phyloP scores from a whole-genome alignment of 2,888 invertebrate species.

The Eristalinus sepulchralis region DNA sequence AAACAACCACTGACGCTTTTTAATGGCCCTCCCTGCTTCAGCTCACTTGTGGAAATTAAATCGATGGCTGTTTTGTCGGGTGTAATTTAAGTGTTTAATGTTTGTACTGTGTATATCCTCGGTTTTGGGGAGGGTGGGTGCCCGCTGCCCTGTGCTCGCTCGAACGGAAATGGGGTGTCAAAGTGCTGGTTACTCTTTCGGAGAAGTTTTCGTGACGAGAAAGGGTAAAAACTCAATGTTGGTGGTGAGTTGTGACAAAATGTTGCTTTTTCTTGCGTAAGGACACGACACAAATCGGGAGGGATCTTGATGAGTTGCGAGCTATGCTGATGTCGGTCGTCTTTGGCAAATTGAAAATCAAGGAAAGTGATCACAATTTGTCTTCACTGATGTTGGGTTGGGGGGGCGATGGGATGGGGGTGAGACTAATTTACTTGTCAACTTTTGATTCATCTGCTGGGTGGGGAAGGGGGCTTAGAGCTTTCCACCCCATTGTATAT shows the following conservation, averaged over 20 bases:
- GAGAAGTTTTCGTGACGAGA: neutral
- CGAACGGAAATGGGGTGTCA: conserved; percentile 36
- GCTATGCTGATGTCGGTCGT: neutral
- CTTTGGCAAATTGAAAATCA: neutral
- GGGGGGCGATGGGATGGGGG: neutral
- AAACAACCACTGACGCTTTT: conserved; percentile 54
- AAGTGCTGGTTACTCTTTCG: conserved; percentile 8
- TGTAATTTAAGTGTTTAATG: conserved; percentile 48
- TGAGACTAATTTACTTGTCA: neutral
- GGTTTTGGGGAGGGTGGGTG: neutral
- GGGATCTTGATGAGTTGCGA: neutral
- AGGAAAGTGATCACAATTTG: neutral
- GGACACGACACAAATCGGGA: neutral
- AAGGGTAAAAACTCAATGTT: neutral
- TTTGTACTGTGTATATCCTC: conserved; percentile 25
- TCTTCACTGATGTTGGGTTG: neutral
- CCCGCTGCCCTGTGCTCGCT: neutral
- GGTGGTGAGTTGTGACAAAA: neutral
- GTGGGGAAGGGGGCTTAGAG: neutral
- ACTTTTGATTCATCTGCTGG: neutral
- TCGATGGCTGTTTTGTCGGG: conserved; percentile 54
- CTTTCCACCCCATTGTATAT: neutral
- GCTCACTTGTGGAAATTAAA: conserved; percentile 53
- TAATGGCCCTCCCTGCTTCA: conserved; percentile 54
- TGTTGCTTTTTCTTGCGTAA: neutral